Base-by-base conservation (phyloP, 2,797 vertebrate species). In the Sebastes alutus region DNA sequence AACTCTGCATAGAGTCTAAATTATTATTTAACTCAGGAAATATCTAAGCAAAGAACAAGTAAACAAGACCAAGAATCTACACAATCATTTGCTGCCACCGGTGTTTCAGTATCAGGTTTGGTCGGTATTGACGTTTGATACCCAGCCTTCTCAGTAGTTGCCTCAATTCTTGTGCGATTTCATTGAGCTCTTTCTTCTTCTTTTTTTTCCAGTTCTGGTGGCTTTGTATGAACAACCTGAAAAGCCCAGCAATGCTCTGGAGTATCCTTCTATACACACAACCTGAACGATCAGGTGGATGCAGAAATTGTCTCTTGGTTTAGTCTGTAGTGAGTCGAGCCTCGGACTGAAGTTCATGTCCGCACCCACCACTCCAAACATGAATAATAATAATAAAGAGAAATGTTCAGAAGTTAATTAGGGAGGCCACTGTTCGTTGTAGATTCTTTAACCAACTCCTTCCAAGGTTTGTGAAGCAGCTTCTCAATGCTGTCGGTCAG, bases 221-320 rank as follows among this genome's bases (percentile, higher is more conserved):
- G 95, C 96, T 77, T 92, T 99, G 74, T 99, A 98, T 85, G 98
- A 99, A 95, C 96, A 98, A 86, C 95, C 95, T 68, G 98, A 99
- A 73, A 98, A 97, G 94, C 98, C 98, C 88, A 96, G 75, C 78
- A 97, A 98, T 88, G 97, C 98, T 72, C 87, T 99, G 92, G 98
- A 98, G 98, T 99, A 99, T 99, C 98, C 97, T 98, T 97, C 18
- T 22, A 32, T 54, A 18, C n/a, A 10, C 25, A 29, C 7, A 16
- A 9, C 4, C 16, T 20, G 2, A 49, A 42, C 20, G 7, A 22
- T 7, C 18, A 25, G 9, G 18, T n/a, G 10, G n/a, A 14, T 70
- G 49, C 16, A 25, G 20, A 64, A n/a, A 59, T 13, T 12, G 54
- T 38, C 14, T 71, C n/a, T 33, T 56, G 20, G 42, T 77, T 29